A percentile compares a stretch with the other conserved stretches of the same genome.
Evolutionary conservation across 2,113 vertebrate genomes (phyloP).

Genomic region (Blennius ocellaris): DNA sequence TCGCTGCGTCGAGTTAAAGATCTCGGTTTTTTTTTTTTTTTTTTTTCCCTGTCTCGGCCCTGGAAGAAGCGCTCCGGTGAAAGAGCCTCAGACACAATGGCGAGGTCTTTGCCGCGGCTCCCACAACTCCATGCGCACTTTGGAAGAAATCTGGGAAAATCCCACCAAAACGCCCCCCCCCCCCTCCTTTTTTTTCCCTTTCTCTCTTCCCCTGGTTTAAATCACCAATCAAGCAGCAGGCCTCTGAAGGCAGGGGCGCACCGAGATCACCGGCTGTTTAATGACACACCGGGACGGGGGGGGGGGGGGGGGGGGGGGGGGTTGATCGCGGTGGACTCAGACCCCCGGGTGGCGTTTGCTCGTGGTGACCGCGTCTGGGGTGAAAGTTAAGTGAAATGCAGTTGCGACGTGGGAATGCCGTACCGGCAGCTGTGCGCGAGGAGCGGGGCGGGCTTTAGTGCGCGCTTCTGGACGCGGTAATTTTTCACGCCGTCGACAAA

Average conservation of each 20-base stretch:
- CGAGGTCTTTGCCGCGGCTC: conserved; percentile 66
- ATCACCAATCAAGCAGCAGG: conserved; percentile 44
- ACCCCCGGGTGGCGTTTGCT: background rate
- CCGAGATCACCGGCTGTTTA: background rate
- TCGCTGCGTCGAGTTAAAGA: conserved; percentile 64
- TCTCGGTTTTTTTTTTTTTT: background rate
- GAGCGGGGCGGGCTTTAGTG: conserved; percentile 76
- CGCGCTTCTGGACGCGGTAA: conserved; percentile 70
- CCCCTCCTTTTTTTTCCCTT: conserved; percentile 6
- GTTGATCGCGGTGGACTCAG: too few relatives aligned
- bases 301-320: conserved; percentile 1
- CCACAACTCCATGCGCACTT: conserved; percentile 78
- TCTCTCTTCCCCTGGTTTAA: conserved; percentile 38
- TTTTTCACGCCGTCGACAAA: conserved; percentile 57
- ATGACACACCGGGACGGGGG: background rate
- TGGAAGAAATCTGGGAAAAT: conserved; percentile 65
- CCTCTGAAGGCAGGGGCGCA: conserved; percentile 47
- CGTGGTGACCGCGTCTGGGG: conserved; percentile 38
- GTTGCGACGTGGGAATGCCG: conserved; percentile 46
- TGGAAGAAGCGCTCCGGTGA: conserved; percentile 70
- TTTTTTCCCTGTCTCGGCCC: conserved; percentile 39
- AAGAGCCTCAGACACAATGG: conserved; percentile 68
- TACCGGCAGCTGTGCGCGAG: conserved; percentile 61
- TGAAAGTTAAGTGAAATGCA: conserved; percentile 74
- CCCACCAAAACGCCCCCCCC: conserved; percentile 49